phyloP scores from a whole-genome alignment of 2,113 vertebrate species.

The Entomyzon cyanotis region DNA sequence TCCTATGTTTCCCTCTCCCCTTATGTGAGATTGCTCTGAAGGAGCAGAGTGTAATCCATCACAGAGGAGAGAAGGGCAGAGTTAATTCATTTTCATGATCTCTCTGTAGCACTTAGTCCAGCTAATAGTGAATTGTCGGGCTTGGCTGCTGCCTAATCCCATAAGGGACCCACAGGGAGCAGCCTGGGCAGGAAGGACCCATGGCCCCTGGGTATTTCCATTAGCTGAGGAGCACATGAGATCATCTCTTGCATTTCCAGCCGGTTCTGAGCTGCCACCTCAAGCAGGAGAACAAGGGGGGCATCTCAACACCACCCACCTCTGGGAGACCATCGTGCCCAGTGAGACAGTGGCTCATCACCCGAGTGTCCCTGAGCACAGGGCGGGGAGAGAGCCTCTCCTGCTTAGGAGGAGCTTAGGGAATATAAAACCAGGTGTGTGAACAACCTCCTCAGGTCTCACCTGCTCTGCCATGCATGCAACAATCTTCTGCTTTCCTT shows the following conservation, averaged over 20 bases:
- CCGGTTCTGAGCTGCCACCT: neutral
- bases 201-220: neutral
- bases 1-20: neutral
- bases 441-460: neutral
- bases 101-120: neutral
- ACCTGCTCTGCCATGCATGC: neutral
- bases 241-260: neutral
- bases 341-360: neutral
- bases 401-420: neutral
- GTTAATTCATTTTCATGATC: conserved; percentile 14
- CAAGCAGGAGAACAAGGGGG: neutral
- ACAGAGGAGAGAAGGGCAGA: neutral
- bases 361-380: neutral
- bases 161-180: neutral
- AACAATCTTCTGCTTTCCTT: neutral
- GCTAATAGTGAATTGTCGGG: neutral
- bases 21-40: neutral
- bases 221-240: neutral
- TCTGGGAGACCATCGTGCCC: fast-evolving
- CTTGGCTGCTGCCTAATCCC: neutral
- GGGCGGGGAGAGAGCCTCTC: neutral
- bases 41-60: neutral
- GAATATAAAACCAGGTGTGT: neutral
- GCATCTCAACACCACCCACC: neutral
- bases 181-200: neutral